Conservation (phyloP, 2,113 vertebrate species). For the Circaetus gallicus region DNA sequence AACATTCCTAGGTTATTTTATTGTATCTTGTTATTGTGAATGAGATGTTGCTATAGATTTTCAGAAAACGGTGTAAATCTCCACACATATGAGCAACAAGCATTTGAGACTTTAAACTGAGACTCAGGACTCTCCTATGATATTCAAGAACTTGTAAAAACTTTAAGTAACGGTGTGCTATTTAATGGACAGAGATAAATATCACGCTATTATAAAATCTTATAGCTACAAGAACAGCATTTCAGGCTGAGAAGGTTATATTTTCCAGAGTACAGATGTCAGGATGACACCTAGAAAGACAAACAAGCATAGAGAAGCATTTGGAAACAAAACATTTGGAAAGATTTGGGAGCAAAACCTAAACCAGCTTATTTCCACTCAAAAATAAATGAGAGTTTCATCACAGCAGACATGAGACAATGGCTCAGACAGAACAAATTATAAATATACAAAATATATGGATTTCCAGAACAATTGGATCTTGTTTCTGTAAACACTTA, state of each 20-base stretch:
- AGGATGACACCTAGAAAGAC: neutral
- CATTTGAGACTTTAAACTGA: neutral
- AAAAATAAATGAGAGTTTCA: neutral
- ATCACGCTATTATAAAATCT: neutral
- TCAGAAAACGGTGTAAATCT: neutral
- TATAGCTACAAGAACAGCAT: neutral
- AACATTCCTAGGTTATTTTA: neutral
- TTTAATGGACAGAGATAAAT: neutral
- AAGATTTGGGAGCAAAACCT: neutral
- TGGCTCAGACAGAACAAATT: neutral
- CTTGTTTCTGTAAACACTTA: neutral
- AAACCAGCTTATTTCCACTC: neutral
- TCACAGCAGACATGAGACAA: neutral
- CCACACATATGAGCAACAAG: neutral
- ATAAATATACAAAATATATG: neutral
- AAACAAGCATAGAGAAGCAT: neutral
- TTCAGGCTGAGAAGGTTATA: neutral
- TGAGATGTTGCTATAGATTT: neutral
- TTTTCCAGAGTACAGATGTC: neutral
- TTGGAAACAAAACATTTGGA: conserved; percentile 19
- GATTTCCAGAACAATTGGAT: neutral
- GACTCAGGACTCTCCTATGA: neutral
- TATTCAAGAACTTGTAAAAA: neutral
- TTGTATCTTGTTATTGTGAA: neutral
- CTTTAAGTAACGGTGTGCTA: neutral